Evolutionary conservation across 2,888 invertebrate genomes (phyloP), one percentile per base, ranked within the genome.

Genomic region (Aleiodes alternator): DNA sequence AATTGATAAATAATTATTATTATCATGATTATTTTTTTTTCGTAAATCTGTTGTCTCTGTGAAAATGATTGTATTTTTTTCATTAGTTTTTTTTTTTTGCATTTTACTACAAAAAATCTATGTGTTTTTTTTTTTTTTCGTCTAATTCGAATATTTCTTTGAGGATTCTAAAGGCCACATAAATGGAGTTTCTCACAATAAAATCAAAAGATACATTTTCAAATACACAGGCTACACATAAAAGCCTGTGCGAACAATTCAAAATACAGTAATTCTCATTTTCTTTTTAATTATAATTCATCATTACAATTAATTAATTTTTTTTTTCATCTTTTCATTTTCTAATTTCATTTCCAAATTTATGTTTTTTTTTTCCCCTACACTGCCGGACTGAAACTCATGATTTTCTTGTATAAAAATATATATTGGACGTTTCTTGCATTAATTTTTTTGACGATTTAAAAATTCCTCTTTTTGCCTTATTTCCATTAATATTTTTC

Each of bases 341-440:
- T 48, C 34, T 57, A 38, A 29, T 31, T 69, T 56, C 68, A 64
- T 69, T 75, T 71, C n/a, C 16, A 50, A 66, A 14, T 38, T 70
- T 73, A 16, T 48, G 6, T 34, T 34, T 34, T 6, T 34, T 34
- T 34, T 69, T 55, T 56, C 14, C 23, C n/a, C 38, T 34, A 48
- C 51, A 34, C 55, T 34, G 66, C 64, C 66, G 57, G 55, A 56
- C 71, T 50, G 53, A 57, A 64, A 68, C 50, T 71, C 53, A 51
- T 66, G 61, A 69, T 59, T 73, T 23, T 70, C 69, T 43, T 69
- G 72, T 72, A 75, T 64, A 73, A 61, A 77, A 73, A 72, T 77
- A 75, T 72, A 72, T 69, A 69, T 57, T 73, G 77, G 55, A 80
- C 68, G 59, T 72, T 71, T 51, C 59, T 74, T 69, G 51, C 9